Conservation (phyloP, 2,888 invertebrate species). For the Drosophila cognata region DNA sequence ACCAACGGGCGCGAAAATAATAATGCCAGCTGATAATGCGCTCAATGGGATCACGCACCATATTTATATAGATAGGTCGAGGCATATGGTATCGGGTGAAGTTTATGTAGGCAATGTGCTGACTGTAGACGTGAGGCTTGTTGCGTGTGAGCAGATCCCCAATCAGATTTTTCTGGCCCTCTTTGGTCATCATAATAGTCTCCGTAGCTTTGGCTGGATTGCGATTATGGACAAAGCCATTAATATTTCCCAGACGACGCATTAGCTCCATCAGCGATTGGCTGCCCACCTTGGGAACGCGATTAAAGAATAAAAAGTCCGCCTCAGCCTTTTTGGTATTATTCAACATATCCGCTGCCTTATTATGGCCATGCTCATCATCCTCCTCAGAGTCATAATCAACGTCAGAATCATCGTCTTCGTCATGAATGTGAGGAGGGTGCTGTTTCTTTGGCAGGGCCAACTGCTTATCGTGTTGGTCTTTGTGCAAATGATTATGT, state of each 20-base stretch:
- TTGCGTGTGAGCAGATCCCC: slow-evolving; percentile 88
- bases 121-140: slow-evolving; percentile 93
- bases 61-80: slow-evolving; percentile 94
- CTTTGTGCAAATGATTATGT: slow-evolving; percentile 52
- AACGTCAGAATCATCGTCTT: slow-evolving; percentile 13
- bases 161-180: slow-evolving; percentile 90
- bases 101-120: slow-evolving; percentile 95
- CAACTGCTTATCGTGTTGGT: slow-evolving; percentile 56
- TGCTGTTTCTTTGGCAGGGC: slow-evolving; percentile 38
- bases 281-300: slow-evolving; percentile 95
- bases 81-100: slow-evolving; percentile 92
- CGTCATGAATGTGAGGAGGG: background rate
- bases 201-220: slow-evolving; percentile 93
- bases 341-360: slow-evolving; percentile 74
- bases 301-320: slow-evolving; percentile 93
- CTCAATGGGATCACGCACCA: slow-evolving; percentile 95
- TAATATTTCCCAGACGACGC: slow-evolving; percentile 86
- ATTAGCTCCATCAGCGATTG: slow-evolving; percentile 95
- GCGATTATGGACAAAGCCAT: slow-evolving; percentile 86
- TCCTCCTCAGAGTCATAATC: slow-evolving; percentile 34
- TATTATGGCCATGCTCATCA: slow-evolving; percentile 41
- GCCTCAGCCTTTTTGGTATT: slow-evolving; percentile 84
- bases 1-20: slow-evolving; percentile 95
- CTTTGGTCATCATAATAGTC: slow-evolving; percentile 90
- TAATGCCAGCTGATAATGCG: slow-evolving; percentile 96